Percentiles rank a stretch among this genome's conserved stretches.
phyloP scores from a whole-genome alignment of 2,888 invertebrate species.

The Polietes domitor region DNA sequence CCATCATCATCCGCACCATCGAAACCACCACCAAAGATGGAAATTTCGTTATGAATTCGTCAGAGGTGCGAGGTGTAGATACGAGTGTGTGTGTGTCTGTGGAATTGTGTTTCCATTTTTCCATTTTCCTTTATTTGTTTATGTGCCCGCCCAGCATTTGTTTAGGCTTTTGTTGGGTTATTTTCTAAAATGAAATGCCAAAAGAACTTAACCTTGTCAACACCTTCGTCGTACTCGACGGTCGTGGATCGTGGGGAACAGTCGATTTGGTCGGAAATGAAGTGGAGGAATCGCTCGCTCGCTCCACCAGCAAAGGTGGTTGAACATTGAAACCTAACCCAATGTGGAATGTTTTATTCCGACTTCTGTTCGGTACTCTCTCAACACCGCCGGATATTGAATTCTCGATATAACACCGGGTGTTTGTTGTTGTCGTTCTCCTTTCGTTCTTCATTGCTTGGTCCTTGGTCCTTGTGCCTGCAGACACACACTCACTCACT shows the following conservation, averaged over 20 bases:
- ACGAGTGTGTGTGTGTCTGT: too few relatives aligned
- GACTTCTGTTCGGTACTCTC: not conserved
- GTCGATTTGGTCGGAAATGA: not conserved
- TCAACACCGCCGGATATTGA: slow-evolving; percentile 29
- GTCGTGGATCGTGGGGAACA: not conserved
- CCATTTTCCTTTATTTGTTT: not conserved
- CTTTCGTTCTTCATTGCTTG: not conserved
- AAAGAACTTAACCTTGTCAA: slow-evolving; percentile 37
- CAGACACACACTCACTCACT: too few relatives aligned
- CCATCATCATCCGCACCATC: not conserved
- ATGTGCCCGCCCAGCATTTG: not conserved
- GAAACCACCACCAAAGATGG: not conserved
- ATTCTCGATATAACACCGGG: slow-evolving; percentile 6
- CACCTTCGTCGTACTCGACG: slow-evolving; percentile 18
- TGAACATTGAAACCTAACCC: slow-evolving; percentile 21
- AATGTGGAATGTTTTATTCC: slow-evolving; percentile 11
- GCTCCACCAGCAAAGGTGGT: not conserved
- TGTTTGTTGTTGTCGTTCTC: not conserved
- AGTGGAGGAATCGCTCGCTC: not conserved
- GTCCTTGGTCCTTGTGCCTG: not conserved
- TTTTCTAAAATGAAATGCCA: slow-evolving; percentile 9
- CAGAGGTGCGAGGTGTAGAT: not conserved
- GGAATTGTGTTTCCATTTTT: not conserved
- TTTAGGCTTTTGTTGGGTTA: not conserved
- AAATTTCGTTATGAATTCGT: slow-evolving; percentile 7